A percentile compares a stretch with the other conserved stretches of the same genome.
Evolutionary conservation across 2,113 vertebrate species (phyloP).

Genomic region (Genyomyrus donnyi): DNA sequence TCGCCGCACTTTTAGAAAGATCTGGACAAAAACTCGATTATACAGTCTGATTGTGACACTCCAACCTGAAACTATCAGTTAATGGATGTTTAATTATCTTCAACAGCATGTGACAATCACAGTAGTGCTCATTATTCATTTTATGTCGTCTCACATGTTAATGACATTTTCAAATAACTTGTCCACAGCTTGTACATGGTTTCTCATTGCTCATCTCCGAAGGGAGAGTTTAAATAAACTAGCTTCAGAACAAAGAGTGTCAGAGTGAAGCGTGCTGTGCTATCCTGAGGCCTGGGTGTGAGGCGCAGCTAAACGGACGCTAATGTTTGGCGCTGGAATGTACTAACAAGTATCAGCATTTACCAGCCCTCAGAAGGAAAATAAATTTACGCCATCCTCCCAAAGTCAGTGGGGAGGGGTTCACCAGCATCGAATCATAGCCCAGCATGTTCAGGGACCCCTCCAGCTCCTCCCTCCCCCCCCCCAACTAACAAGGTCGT

Average conservation of each 20-base stretch:
- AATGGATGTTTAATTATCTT: background rate
- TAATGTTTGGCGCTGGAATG: constrained; percentile 6
- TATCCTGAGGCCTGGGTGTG: background rate
- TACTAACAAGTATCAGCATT: constrained; percentile 28
- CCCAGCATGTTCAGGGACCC: background rate
- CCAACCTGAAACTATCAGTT: background rate
- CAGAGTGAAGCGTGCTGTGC: background rate
- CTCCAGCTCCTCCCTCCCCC: background rate
- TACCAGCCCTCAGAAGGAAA: constrained; percentile 1
- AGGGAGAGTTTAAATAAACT: background rate
- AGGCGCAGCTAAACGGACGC: background rate
- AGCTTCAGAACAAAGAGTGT: background rate
- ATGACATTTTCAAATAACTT: background rate
- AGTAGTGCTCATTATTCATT: background rate
- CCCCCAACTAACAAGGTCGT: constrained; percentile 36
- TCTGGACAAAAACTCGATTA: background rate
- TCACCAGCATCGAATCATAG: constrained; percentile 1
- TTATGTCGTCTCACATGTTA: background rate
- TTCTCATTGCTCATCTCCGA: background rate
- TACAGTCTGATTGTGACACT: background rate
- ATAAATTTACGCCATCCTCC: background rate
- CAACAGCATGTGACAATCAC: background rate
- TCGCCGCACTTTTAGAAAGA: background rate
- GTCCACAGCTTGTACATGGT: background rate
- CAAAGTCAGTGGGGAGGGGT: background rate